Evolutionary conservation across 2,797 vertebrate species (phyloP).

Genomic region (Macroramphosus scolopax): DNA sequence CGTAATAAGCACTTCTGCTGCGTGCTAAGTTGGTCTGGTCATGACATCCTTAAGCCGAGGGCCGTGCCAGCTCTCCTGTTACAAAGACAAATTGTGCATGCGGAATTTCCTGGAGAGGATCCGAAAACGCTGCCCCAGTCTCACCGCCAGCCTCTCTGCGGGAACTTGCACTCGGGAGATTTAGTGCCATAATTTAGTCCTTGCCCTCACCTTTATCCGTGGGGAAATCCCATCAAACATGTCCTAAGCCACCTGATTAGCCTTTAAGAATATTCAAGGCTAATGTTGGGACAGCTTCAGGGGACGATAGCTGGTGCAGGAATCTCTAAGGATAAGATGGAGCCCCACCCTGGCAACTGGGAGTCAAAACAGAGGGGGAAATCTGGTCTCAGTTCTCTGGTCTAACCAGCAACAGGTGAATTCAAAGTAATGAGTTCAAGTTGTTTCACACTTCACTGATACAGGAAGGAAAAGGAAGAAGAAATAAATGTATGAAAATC

Average conservation of each 20-base stretch:
- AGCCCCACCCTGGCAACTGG: constrained; percentile 54
- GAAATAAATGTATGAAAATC: too few relatives aligned
- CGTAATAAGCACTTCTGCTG: constrained; percentile 74
- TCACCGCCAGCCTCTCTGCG: constrained; percentile 55
- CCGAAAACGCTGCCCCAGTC: constrained; percentile 57
- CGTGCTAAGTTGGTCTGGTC: constrained; percentile 73
- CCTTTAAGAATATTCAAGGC: constrained; percentile 16
- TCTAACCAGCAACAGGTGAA: constrained; percentile 52
- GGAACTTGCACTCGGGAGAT: constrained; percentile 65
- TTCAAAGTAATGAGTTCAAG: too few relatives aligned
- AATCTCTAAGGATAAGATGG: too few relatives aligned
- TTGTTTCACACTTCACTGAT: too few relatives aligned
- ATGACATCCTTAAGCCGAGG: constrained; percentile 71
- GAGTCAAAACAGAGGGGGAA: constrained; percentile 42
- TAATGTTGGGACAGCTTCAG: constrained; percentile 17
- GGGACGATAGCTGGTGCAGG: constrained; percentile 16
- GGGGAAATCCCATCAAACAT: constrained; percentile 44
- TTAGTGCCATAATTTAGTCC: constrained; percentile 64
- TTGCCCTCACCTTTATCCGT: constrained; percentile 53
- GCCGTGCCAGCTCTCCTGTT: constrained; percentile 69
- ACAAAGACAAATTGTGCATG: constrained; percentile 80
- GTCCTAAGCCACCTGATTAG: constrained; percentile 47
- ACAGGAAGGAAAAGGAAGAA: too few relatives aligned
- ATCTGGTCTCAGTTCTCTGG: neutral
- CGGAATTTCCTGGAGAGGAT: constrained; percentile 74